phyloP scores from a whole-genome alignment of 2,113 vertebrate species.

The Mobula hypostoma region DNA sequence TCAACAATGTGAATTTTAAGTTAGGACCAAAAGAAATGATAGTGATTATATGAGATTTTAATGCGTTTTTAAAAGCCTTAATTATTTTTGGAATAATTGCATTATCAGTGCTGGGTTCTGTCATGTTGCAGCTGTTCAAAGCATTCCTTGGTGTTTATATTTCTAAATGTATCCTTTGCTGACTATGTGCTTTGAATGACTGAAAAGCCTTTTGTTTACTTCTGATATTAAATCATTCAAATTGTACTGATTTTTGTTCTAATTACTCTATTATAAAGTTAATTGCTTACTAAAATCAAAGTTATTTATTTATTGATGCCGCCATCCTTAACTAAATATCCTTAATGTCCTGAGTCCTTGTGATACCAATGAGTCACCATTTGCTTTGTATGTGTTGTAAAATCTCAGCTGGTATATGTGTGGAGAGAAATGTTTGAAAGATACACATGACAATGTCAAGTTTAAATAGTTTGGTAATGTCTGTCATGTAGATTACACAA shows the following conservation, averaged over 20 bases:
- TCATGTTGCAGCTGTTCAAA: not conserved
- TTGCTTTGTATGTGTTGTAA: not conserved
- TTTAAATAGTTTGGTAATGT: not conserved
- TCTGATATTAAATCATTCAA: constrained; percentile 19
- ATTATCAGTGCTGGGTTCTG: not conserved
- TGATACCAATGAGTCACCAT: not conserved
- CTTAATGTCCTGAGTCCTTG: not conserved
- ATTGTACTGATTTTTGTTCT: not conserved
- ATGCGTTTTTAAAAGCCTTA: not conserved
- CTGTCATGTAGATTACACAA: not conserved
- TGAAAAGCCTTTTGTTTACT: not conserved
- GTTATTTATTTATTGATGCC: not conserved
- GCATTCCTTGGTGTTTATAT: not conserved
- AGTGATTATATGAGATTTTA: not conserved
- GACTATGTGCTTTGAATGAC: not conserved
- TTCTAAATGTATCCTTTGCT: not conserved
- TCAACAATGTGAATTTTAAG: not conserved
- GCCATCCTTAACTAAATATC: not conserved
- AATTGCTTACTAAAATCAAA: not conserved
- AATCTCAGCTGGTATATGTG: not conserved
- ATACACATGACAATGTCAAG: not conserved
- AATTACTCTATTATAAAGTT: not conserved
- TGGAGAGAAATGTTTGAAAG: not conserved
- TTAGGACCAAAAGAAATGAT: not conserved
- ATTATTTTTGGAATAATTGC: not conserved